Base-by-base conservation (phyloP, 2,797 vertebrate species). In the Furcifer pardalis region DNA sequence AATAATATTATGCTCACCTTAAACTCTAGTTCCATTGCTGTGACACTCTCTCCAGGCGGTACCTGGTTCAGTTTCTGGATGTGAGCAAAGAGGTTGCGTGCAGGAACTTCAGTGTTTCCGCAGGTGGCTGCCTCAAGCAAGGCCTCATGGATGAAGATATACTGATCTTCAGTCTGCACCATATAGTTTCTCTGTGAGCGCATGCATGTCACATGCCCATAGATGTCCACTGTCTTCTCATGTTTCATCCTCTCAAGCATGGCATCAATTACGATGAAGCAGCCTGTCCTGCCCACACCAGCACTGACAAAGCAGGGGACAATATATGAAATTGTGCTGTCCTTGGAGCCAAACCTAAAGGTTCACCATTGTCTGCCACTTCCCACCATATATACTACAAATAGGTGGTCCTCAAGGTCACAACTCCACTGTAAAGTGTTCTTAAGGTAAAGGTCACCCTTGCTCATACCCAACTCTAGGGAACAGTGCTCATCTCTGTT, bases 81-180 rank as follows among this genome's bases (percentile, higher is more conserved):
- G 94, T 99, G 97, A 85, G 97, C 96, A 1, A 97, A 98, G 81
- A 99, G 97, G 95, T 95, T 98, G 88, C 97, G 97, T 2, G 98
- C 98, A 0, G 97, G 96, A 73, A 99, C 97, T 88, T 99, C 98
- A 0, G 98, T 99, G 93, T 96, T 97, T 72, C 98, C 98, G 2
- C 97, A 98, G 0, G 94, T 94, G 82, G 97, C 97, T 0, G 98
- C 98, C 91, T 99, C 98, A 85, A 98, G 96, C 92, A 99, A 96
- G 10, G 98, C 97, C 93, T 99, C 98, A 0, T 99, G 97, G 92
- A 99, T 98, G 94, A 99, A 99, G 89, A 98, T 95, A 66, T 99
- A 99, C 92, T 99, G 98, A 92, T 99, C 98, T 94, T 99, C 98
- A 0, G 98, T 99, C 95, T 99, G 98, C 75, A 99, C 98, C 98